Percentiles rank a stretch among this genome's conserved stretches.
phyloP scores from a whole-genome alignment of 64 coral and sea anemone species.

The Actinia tenebrosa region DNA sequence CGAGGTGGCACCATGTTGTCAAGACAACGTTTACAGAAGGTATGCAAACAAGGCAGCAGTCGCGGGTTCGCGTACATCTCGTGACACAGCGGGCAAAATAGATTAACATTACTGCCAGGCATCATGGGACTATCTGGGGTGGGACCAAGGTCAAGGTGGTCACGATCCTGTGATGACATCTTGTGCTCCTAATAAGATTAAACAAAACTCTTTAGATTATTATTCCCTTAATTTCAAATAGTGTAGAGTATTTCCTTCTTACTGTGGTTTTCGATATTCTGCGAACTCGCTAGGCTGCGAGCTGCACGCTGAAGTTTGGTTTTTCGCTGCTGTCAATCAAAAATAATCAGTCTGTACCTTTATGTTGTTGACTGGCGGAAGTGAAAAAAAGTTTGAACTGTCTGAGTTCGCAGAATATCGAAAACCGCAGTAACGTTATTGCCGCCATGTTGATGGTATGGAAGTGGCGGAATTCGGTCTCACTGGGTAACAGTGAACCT shows the following conservation, averaged over 20 bases:
- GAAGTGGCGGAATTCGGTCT: too few relatives aligned
- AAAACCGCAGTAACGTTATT: too few relatives aligned
- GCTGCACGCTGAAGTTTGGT: too few relatives aligned
- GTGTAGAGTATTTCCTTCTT: not conserved
- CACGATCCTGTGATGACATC: constrained; percentile 47
- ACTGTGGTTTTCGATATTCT: too few relatives aligned
- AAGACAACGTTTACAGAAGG: constrained; percentile 89
- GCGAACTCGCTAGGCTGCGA: too few relatives aligned
- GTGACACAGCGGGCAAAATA: constrained; percentile 87
- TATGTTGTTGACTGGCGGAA: too few relatives aligned
- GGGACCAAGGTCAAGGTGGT: constrained; percentile 43
- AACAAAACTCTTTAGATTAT: not conserved
- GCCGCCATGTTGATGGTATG: not conserved
- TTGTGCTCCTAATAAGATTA: constrained; percentile 47
- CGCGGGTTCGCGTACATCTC: constrained; percentile 82
- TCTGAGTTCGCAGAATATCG: too few relatives aligned
- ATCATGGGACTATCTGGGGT: constrained; percentile 52
- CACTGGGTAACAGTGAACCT: too few relatives aligned
- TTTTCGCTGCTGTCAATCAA: too few relatives aligned
- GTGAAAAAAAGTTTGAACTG: too few relatives aligned
- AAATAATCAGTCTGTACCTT: too few relatives aligned
- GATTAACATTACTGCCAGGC: constrained; percentile 71
- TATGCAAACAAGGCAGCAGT: constrained; percentile 90
- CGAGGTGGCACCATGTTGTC: constrained; percentile 85
- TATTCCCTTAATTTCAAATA: not conserved